Evolutionary conservation across 2,888 invertebrate genomes (phyloP).

Genomic region (Cryptus armator): DNA sequence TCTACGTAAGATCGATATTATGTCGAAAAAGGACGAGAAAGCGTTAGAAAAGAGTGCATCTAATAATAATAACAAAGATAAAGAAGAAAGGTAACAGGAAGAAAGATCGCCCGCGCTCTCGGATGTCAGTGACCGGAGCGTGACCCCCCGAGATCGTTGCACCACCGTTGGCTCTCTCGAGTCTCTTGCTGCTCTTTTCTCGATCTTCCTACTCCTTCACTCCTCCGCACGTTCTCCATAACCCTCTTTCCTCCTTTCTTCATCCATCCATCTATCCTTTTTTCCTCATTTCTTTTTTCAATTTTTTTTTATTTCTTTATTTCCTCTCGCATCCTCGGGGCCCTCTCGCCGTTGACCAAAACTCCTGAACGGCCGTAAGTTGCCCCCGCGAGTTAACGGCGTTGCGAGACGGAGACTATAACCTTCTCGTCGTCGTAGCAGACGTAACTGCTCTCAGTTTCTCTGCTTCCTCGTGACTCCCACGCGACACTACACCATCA

Average conservation of each 20-base stretch:
- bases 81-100: constrained; percentile 69
- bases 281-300: constrained; percentile 27
- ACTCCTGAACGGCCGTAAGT: constrained; percentile 50
- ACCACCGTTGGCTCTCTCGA: constrained; percentile 74
- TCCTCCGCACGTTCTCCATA: constrained; percentile 36
- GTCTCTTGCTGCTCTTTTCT: constrained; percentile 58
- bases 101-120: constrained; percentile 74
- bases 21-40: background rate
- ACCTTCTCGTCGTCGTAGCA: constrained; percentile 32
- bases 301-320: background rate
- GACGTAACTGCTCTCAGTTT: constrained; percentile 56
- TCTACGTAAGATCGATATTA: background rate
- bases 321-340: constrained; percentile 45
- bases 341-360: constrained; percentile 57
- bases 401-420: constrained; percentile 48
- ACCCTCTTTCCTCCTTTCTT: constrained; percentile 30
- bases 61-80: background rate
- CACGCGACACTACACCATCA: constrained; percentile 27
- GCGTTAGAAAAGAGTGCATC: constrained; percentile 5
- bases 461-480: constrained; percentile 28
- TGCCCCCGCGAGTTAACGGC: constrained; percentile 51
- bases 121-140: constrained; percentile 84
- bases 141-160: constrained; percentile 82
- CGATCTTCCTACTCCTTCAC: constrained; percentile 68
- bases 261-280: constrained; percentile 46